These are phyloP conservation scores for Aleiodes sp. DNA, from an alignment of 1,140 invertebrate species.

Conservation along the genomic window DNA sequence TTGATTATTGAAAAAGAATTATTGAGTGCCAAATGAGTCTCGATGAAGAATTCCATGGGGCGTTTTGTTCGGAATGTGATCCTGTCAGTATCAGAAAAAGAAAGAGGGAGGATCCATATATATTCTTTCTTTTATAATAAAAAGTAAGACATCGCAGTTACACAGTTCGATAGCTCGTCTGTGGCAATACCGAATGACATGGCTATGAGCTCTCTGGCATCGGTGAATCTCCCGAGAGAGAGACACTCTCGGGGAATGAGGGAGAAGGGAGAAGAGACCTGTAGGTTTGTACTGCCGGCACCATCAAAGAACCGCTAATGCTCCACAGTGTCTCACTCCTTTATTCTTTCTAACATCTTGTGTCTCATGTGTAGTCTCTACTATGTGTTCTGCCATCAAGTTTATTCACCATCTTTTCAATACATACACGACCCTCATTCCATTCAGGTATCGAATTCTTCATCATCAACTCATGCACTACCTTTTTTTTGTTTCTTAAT, in stretches of 20 bases:
- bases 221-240: too few species aligned
- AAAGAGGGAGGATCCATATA: neutral
- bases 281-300: conserved; percentile 23
- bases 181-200: conserved; percentile 57
- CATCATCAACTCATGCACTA: neutral
- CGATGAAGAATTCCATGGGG: too few species aligned
- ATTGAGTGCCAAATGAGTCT: too few species aligned
- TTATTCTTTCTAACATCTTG: neutral
- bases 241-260: too few species aligned
- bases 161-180: conserved; percentile 57
- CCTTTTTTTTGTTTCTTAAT: neutral
- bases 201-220: conserved; percentile 50
- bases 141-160: conserved; percentile 49
- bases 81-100: neutral
- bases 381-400: neutral
- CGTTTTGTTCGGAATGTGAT: neutral
- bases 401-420: neutral
- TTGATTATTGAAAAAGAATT: neutral
- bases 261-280: conserved; percentile 42
- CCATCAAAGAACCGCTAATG: conserved; percentile 34
- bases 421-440: neutral
- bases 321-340: conserved; percentile 31
- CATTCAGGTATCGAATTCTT: conserved; percentile 24
- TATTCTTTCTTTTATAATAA: conserved; percentile 15
- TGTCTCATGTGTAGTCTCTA: too few species aligned